Percentiles rank a stretch among this genome's conserved stretches.
phyloP scores from a whole-genome alignment of 2,888 invertebrate species.

The Liodrosophila aerea region DNA sequence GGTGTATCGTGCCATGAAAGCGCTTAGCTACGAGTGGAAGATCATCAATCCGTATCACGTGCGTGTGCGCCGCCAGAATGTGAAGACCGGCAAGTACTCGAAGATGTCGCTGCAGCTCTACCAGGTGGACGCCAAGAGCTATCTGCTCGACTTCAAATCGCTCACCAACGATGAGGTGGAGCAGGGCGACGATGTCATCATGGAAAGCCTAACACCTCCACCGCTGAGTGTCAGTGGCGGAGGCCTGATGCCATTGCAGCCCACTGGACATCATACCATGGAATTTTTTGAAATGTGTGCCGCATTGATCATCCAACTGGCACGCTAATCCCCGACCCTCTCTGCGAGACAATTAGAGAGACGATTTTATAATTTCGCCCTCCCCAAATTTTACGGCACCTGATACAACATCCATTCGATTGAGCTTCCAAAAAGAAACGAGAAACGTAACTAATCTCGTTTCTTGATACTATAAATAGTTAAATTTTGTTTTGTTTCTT shows the following conservation, averaged over 20 bases:
- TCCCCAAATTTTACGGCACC: no score
- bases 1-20: conserved; percentile 99
- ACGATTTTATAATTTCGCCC: no score
- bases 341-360: no score
- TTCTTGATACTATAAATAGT: no score
- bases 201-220: conserved; percentile 82
- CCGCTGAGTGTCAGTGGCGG: conserved; percentile 66
- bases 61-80: conserved; percentile 94
- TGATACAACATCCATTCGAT: neutral
- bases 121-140: conserved; percentile 99
- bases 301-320: conserved; percentile 97
- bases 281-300: conserved; percentile 99
- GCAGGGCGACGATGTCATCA: conserved; percentile 82
- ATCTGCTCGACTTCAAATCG: conserved; percentile 98
- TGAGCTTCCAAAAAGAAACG: conserved; percentile 6
- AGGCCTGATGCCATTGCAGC: conserved; percentile 79
- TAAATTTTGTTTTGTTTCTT: no score
- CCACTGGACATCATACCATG: conserved; percentile 96
- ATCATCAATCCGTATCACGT: conserved; percentile 98
- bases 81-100: conserved; percentile 91
- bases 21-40: conserved; percentile 99
- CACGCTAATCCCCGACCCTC: conserved; percentile 87
- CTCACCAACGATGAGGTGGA: conserved; percentile 89
- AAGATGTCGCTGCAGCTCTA: conserved; percentile 99
- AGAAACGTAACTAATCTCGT: no score